Conservation (phyloP, 2,888 invertebrate species). For the Terebella lapidaria region DNA sequence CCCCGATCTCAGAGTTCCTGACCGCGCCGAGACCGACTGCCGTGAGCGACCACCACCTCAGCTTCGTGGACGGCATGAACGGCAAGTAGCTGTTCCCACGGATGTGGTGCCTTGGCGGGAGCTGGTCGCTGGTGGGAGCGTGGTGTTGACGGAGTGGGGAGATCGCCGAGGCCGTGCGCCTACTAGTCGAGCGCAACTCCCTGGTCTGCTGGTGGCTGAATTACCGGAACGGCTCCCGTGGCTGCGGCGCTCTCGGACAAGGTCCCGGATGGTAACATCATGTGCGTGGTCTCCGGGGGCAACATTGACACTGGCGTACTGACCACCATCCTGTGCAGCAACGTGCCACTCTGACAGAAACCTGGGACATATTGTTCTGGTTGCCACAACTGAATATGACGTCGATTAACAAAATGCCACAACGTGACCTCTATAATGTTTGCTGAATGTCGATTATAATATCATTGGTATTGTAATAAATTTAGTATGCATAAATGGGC, state of each 20-base stretch:
- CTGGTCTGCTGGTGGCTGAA: slow-evolving; percentile 48
- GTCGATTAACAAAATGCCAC: too few relatives aligned
- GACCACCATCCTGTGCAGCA: too few relatives aligned
- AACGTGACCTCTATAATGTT: too few relatives aligned
- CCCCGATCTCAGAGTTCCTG: slow-evolving; percentile 36
- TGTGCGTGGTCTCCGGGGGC: too few relatives aligned
- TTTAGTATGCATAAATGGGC: too few relatives aligned
- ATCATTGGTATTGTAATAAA: too few relatives aligned
- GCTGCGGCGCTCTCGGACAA: slow-evolving; percentile 30
- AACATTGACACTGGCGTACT: too few relatives aligned
- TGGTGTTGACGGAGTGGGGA: slow-evolving; percentile 36
- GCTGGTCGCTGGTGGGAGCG: slow-evolving; percentile 33
- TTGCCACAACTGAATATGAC: too few relatives aligned
- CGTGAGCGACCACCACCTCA: slow-evolving; percentile 29
- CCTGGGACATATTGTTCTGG: too few relatives aligned
- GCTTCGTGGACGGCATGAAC: slow-evolving; percentile 49
- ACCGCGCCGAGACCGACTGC: slow-evolving; percentile 29
- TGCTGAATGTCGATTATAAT: too few relatives aligned
- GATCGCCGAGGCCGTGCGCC: slow-evolving; percentile 35
- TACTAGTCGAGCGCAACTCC: slow-evolving; percentile 39
- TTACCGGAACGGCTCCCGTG: slow-evolving; percentile 42
- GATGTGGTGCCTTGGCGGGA: slow-evolving; percentile 40
- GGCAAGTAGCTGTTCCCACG: slow-evolving; percentile 35
- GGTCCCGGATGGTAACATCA: slow-evolving; percentile 32
- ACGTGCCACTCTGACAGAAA: too few relatives aligned